Evolutionary conservation across 2,888 invertebrate genomes (phyloP), one percentile per base, ranked within the genome.

Genomic region (Plagiodera versicolora): DNA sequence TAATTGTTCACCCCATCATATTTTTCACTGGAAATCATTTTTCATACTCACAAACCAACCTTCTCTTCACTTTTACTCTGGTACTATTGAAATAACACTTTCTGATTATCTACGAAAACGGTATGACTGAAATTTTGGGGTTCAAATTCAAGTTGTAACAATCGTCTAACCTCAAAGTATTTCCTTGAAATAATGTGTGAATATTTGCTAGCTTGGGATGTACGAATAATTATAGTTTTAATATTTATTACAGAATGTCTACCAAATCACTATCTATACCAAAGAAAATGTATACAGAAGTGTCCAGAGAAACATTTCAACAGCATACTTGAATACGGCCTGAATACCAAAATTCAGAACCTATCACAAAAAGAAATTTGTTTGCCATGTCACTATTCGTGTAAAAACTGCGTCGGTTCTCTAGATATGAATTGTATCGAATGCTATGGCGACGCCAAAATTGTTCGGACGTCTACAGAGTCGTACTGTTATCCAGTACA

Each of bases 381-480:
- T 74, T 79, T 85, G 1, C 80, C 82, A 28, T 92, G 92, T 75
- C 91, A 92, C 79, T 91, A 91, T 76, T 85, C 87, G n/a, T 92
- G 92, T 76, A 83, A 83, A 59, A 82, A 83, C 9, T 92, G 92
- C 74, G 78, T 80, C 6, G 91, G 91, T 9, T 87, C 90, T 6
- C 83, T 85, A 68, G 87, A 88, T 77, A 85, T 85, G 72, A 86
- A 91, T 72, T 92, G 91, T 77, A 78, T 82, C 45, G 80, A 84
- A 4, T 92, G 91, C 77, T 85, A 85, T 73, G 83, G 83, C 5
- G 91, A 91, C 75, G 86, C 89, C 5, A 78, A 80, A 65, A 78
- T 87, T 51, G 81, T 80, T 67, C 82, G 81, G 65, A 63, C 73
- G 61, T 81, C 82, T 20, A 67, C 61, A 48, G 78, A 80, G 52